Conservation (phyloP, 2,888 invertebrate species). For the Microchrysa polita region DNA sequence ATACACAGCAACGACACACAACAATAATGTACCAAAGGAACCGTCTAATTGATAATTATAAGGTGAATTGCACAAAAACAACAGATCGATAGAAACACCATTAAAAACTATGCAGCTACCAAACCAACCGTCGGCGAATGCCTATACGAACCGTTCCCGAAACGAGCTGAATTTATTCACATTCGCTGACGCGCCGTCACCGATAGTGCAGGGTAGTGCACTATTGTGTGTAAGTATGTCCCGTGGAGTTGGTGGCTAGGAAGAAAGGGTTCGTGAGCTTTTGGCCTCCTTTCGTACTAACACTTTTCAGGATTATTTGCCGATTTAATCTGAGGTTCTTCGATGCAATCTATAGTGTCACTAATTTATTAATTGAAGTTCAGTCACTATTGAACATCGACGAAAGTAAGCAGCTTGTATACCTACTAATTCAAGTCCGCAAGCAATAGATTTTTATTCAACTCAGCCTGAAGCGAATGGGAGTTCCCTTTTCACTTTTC, state of each 20-base stretch:
- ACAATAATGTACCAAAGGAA: constrained; percentile 32
- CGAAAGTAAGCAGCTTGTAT: too few relatives aligned
- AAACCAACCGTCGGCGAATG: constrained; percentile 15
- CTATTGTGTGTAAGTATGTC: neutral
- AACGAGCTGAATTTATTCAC: constrained; percentile 2
- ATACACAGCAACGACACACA: constrained; percentile 18
- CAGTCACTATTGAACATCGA: too few relatives aligned
- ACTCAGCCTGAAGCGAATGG: too few relatives aligned
- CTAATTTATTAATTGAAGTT: neutral
- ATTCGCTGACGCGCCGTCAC: neutral
- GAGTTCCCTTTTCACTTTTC: too few relatives aligned
- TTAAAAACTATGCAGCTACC: constrained; percentile 20
- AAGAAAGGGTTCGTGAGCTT: constrained; percentile 27
- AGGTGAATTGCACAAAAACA: constrained; percentile 48
- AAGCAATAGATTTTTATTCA: too few relatives aligned
- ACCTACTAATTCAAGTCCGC: too few relatives aligned
- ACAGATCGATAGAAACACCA: constrained; percentile 48
- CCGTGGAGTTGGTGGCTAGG: neutral
- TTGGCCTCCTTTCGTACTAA: constrained; percentile 40
- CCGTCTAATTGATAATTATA: constrained; percentile 45
- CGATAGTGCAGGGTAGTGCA: constrained; percentile 24
- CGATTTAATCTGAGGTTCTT: neutral
- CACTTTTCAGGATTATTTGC: constrained; percentile 20
- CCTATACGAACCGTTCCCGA: too few relatives aligned
- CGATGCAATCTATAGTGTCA: neutral